Evolutionary conservation across 2,888 invertebrate species (phyloP), one percentile per base, ranked within the genome.

Genomic region (Sipunculus nudus): DNA sequence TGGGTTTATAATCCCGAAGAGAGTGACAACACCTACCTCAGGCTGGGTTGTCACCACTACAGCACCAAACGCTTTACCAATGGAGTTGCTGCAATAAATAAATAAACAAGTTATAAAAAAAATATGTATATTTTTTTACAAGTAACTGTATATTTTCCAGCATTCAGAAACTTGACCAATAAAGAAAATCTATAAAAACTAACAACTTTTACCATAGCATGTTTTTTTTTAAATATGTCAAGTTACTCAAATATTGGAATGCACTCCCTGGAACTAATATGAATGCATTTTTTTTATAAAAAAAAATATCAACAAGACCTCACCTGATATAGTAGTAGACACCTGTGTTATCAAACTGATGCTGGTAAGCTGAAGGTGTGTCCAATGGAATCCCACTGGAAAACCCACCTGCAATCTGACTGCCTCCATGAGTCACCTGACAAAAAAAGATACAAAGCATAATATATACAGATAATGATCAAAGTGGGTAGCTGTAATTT

Each of bases 341-440:
- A 1, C 84, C 84, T 4, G 78, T 74, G 3, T 66, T 65, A 29
- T 63, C 59, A 61, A 84, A 84, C 68, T 79, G 79, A 48, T 79
- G 73, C 28, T 80, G 72, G 67, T 75, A 84, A n/a, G 83, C 82
- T n/a, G 81, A 82, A 1, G 84, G 84, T 23, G 78, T 70, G 63
- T 81, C 81, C 38, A 80, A 63, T 0, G 76, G 68, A 47, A 74
- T 70, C 1, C 83, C 84, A 61, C 83, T 83, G 52, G 75, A 72
- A 66, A 83, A 83, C 0, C 84, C 84, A 10, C 73, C 75, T 4
- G 70, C 68, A n/a, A 82, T 76, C 28, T 68, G 70, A 16, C 63
- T 71, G 23, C 82, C 82, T 61, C 78, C 75, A 61, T 83, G 81
- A 16, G 81, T 77, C 47, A 83, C 81, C 80, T 81, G 67, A 1